Conservation (phyloP, 2,797 vertebrate genomes). For the Spondyliosoma cantharus region DNA sequence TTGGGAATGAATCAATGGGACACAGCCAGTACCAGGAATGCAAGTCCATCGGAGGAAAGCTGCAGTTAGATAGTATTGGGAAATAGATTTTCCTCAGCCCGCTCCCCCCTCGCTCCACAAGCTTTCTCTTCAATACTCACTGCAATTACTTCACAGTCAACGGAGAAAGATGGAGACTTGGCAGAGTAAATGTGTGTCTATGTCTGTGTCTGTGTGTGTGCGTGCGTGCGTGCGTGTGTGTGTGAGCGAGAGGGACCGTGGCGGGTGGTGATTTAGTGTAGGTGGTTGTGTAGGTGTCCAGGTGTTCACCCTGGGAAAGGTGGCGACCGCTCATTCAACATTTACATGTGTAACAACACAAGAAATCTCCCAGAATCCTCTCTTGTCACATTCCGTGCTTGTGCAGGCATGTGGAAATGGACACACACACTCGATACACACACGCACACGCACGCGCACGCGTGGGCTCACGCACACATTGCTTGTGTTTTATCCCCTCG, state of each 20-base stretch:
- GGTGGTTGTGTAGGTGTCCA: constrained; percentile 55
- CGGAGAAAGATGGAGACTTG: constrained; percentile 70
- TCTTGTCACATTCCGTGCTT: constrained; percentile 69
- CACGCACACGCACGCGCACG: constrained; percentile 31
- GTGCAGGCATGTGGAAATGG: constrained; percentile 72
- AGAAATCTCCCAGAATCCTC: constrained; percentile 54
- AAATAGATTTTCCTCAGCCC: constrained; percentile 89
- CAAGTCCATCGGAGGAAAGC: constrained; percentile 89
- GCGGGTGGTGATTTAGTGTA: constrained; percentile 43
- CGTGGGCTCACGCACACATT: constrained; percentile 40
- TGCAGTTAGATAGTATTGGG: constrained; percentile 89
- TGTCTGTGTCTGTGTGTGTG: constrained; percentile 27
- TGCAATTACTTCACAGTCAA: constrained; percentile 80
- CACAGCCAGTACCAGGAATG: constrained; percentile 90
- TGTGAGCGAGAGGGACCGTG: constrained; percentile 3
- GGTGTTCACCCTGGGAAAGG: constrained; percentile 56
- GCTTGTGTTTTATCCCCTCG: constrained; percentile 75
- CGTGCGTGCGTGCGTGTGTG: constrained; percentile 39
- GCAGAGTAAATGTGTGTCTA: constrained; percentile 67
- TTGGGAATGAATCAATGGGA: constrained; percentile 89
- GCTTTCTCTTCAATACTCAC: constrained; percentile 77
- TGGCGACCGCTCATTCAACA: constrained; percentile 53
- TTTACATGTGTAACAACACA: constrained; percentile 63
- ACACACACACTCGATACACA: constrained; percentile 45
- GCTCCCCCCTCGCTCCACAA: constrained; percentile 35